Evolutionary conservation across 2,888 invertebrate species (phyloP), one percentile per base, ranked within the genome.

Genomic region (Dioctria rufipes): DNA sequence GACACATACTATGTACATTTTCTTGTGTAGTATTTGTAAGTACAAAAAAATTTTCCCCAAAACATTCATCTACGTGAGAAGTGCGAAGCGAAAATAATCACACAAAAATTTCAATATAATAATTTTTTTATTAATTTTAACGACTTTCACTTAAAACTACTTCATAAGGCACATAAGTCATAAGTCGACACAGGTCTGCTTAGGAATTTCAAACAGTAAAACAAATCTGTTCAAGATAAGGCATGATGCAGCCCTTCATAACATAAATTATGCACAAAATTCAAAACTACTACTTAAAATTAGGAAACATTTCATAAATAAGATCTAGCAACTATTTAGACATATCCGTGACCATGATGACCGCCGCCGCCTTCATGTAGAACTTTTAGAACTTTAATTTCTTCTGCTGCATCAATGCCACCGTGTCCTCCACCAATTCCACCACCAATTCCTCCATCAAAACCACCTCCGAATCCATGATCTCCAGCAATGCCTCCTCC

Each of bases 271-370:
- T 9, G 5, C 6, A 54, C 6, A 54, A 54, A 54, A 11, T 54
- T 54, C 46, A 46, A 46, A n/a, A 54, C 54, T 54, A 54, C 54
- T 54, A 54, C 54, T 54, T 54, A 54, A 54, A 54, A 54, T 54
- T 54, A 54, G 11, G 11, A 46, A 46, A 46, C 5, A 54, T 11
- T 11, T 54, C 54, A 54, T 54, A 54, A 54, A 54, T 54, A 54
- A 46, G 6, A 54, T 54, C 11, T 54, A 54, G 11, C 4, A 54
- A 11, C 54, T 54, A 54, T n/a, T 54, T 54, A 54, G n/a, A 4
- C 54, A 66, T 66, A 43, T 43, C 66, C 66, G 42, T 66, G 66
- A 66, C 25, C n/a, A 66, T 42, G 42, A 58, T 73, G 40, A 40
- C 58, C 40, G 25, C 77, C 65, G 3, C 63, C 77, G 25, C 77